Evolutionary conservation across 1,140 invertebrate genomes (phyloP).

Genomic region (Drosophila sp.): DNA sequence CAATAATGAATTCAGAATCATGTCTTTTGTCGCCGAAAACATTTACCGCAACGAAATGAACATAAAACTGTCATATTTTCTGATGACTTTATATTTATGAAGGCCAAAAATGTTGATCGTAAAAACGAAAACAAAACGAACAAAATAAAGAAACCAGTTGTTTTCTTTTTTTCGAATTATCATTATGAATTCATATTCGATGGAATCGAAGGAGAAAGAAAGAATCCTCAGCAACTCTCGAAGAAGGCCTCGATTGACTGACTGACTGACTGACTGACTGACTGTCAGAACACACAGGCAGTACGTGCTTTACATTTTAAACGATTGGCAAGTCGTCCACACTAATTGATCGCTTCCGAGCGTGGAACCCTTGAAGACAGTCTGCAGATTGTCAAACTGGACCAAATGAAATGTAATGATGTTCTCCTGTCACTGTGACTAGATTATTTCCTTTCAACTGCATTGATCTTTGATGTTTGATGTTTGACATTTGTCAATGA

Average conservation of each 20-base stretch:
- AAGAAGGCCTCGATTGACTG: no score
- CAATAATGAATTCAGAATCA: conserved; percentile 79
- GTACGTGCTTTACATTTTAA: conserved; percentile 84
- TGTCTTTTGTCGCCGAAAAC: conserved; percentile 80
- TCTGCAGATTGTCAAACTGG: conserved; percentile 45
- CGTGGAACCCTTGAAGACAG: conserved; percentile 55
- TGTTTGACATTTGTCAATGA: conserved; percentile 43
- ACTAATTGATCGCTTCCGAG: conserved; percentile 84
- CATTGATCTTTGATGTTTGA: conserved; percentile 20
- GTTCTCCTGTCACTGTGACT: conserved; percentile 70
- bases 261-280: no score
- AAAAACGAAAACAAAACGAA: conserved; percentile 16
- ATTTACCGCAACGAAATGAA: conserved; percentile 81
- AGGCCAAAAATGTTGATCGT: conserved; percentile 79
- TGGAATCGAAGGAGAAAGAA: conserved; percentile 30
- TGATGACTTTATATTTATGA: conserved; percentile 84
- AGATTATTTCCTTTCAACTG: conserved; percentile 56
- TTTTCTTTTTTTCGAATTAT: conserved; percentile 69
- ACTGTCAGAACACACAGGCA: conserved; percentile 79
- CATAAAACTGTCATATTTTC: conserved; percentile 81
- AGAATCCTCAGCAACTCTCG: background rate
- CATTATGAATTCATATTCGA: conserved; percentile 76
- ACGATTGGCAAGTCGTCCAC: conserved; percentile 67
- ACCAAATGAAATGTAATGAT: conserved; percentile 63
- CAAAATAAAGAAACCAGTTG: conserved; percentile 62